phyloP scores from a whole-genome alignment of 2,113 vertebrate genomes.

The Muscicapa adusta region DNA sequence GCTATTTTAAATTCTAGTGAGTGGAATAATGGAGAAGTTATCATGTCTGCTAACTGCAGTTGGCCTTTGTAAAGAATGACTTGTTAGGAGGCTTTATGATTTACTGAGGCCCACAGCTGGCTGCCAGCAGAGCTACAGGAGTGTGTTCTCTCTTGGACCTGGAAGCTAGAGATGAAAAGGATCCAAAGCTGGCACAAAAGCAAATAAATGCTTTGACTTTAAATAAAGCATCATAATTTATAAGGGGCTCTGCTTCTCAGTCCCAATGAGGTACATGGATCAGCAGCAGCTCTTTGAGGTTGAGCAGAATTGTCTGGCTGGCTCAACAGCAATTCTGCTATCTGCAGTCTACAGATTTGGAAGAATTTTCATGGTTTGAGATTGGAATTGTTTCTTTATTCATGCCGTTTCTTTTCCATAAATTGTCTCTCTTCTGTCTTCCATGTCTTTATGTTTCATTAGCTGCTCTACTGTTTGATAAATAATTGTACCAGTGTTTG shows the following conservation, averaged over 20 bases:
- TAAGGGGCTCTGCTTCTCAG: slow-evolving; percentile 57
- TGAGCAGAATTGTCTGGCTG: slow-evolving; percentile 57
- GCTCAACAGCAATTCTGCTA: slow-evolving; percentile 49
- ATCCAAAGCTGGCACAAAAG: slow-evolving; percentile 78
- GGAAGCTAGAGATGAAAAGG: slow-evolving; percentile 77
- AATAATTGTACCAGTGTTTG: slow-evolving; percentile 5
- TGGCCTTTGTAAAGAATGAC: slow-evolving; percentile 71
- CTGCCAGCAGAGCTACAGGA: slow-evolving; percentile 73
- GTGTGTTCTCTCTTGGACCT: slow-evolving; percentile 74
- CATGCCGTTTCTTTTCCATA: background rate
- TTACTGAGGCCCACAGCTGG: slow-evolving; percentile 78
- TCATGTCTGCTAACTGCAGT: slow-evolving; percentile 67
- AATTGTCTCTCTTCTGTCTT: background rate
- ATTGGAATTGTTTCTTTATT: slow-evolving; percentile 2
- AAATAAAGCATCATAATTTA: slow-evolving; percentile 79
- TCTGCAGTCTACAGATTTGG: slow-evolving; percentile 34
- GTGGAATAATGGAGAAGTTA: slow-evolving; percentile 69
- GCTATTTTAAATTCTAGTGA: slow-evolving; percentile 71
- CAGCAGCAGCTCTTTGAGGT: slow-evolving; percentile 68
- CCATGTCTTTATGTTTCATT: slow-evolving; percentile 23
- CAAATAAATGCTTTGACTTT: slow-evolving; percentile 77
- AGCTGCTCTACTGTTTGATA: slow-evolving; percentile 6
- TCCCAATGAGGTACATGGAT: slow-evolving; percentile 56
- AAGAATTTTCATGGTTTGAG: slow-evolving; percentile 38
- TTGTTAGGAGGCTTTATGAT: slow-evolving; percentile 76